Conservation (phyloP, 2,113 vertebrate genomes). For the Hepsetus odoe region DNA sequence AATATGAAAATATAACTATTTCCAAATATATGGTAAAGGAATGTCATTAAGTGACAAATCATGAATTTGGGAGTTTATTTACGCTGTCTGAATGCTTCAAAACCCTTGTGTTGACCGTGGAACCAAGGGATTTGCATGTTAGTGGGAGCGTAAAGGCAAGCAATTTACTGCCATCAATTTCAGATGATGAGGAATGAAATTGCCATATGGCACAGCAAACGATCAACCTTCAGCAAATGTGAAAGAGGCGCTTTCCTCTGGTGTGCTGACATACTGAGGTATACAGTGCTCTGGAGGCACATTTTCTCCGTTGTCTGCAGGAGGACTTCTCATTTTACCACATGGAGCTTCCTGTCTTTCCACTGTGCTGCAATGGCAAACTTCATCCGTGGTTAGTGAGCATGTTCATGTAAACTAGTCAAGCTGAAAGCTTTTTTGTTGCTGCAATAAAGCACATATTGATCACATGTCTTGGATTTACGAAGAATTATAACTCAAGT, state of each 20-base stretch:
- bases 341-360: not conserved
- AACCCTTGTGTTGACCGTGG: not conserved
- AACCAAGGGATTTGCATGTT: conserved; percentile 13
- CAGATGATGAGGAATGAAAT: conserved; percentile 20
- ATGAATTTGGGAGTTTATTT: not conserved
- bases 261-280: not conserved
- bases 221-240: conserved; percentile 18
- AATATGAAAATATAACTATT: too few relatives aligned
- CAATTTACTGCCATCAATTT: conserved; percentile 25
- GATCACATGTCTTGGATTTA: not conserved
- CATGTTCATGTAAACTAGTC: not conserved
- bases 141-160: not conserved
- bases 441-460: not conserved
- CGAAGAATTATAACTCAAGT: conserved; percentile 8
- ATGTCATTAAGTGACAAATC: not conserved
- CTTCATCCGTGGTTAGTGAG: not conserved
- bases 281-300: not conserved
- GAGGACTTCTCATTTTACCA: not conserved
- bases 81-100: not conserved
- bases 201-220: conserved; percentile 1
- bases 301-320: not conserved
- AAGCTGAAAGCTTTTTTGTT: conserved; percentile 14
- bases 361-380: not conserved
- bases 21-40: too few relatives aligned
- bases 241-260: not conserved